phyloP scores from a whole-genome alignment of 2,113 vertebrate genomes.

The Erythrolamprus reginae region DNA sequence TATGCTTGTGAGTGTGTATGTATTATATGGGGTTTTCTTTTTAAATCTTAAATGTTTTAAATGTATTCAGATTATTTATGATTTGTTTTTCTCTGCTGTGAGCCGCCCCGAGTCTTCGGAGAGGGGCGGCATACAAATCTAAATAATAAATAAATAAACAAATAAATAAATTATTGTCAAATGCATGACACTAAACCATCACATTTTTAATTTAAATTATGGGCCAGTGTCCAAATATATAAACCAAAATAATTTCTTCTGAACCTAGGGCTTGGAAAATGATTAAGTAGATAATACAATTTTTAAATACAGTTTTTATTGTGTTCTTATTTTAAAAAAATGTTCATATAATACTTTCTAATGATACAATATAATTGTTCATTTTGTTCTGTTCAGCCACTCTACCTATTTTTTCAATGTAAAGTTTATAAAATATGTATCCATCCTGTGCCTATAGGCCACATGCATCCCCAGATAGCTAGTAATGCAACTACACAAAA shows the following conservation, averaged over 20 bases:
- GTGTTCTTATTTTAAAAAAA: background rate
- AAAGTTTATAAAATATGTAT: background rate
- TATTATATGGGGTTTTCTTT: too few species aligned
- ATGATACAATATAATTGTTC: too few species aligned
- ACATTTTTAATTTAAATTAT: background rate
- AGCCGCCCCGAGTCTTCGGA: too few species aligned
- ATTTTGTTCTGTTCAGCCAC: background rate
- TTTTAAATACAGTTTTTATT: background rate
- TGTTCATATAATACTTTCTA: too few species aligned
- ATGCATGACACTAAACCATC: background rate
- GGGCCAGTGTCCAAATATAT: background rate
- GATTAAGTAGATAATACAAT: background rate
- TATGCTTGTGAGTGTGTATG: too few species aligned
- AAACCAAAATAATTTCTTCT: background rate
- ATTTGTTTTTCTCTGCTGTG: too few species aligned
- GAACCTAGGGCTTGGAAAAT: background rate
- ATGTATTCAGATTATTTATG: too few species aligned
- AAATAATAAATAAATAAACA: too few species aligned
- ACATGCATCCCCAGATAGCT: background rate
- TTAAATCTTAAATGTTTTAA: too few species aligned
- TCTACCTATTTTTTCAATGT: background rate
- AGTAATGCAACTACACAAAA: too few species aligned
- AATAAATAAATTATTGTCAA: background rate
- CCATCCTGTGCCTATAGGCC: background rate
- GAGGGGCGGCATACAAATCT: too few species aligned